These are phyloP conservation scores for Sapajus apella DNA, from an alignment of 2,113 vertebrate species.

Conservation along the genomic window DNA sequence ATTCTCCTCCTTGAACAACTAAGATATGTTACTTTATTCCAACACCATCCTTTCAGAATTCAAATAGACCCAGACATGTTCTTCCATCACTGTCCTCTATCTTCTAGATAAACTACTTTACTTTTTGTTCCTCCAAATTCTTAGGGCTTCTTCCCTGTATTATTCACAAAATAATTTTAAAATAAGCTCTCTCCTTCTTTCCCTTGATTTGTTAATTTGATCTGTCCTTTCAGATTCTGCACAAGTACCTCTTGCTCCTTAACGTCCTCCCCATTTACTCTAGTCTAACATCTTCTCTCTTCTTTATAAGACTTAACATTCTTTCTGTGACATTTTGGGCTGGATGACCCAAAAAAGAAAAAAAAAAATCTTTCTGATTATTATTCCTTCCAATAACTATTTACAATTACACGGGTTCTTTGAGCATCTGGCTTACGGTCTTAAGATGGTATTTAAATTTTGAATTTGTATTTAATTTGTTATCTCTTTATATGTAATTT, in stretches of 20 bases:
- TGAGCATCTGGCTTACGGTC: neutral
- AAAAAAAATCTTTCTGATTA: neutral
- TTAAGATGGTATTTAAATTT: constrained; percentile 37
- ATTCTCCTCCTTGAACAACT: neutral
- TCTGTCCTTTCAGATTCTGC: neutral
- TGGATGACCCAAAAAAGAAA: no score
- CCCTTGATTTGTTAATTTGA: neutral
- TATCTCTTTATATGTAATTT: neutral
- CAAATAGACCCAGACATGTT: neutral
- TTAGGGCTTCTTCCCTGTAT: neutral
- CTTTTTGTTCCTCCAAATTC: neutral
- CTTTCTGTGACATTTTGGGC: neutral
- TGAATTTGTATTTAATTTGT: constrained; percentile 1
- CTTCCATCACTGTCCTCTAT: neutral
- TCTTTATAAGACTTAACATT: neutral
- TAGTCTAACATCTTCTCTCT: neutral
- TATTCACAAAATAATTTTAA: neutral
- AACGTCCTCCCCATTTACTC: neutral
- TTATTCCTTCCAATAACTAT: neutral
- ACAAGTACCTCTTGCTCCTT: neutral
- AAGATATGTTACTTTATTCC: neutral
- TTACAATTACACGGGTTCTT: neutral
- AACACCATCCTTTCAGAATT: neutral
- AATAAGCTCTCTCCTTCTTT: neutral
- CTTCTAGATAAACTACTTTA: neutral